Evolutionary conservation across 2,888 invertebrate species (phyloP).

Genomic region (Rambutsinella grinnellia): DNA sequence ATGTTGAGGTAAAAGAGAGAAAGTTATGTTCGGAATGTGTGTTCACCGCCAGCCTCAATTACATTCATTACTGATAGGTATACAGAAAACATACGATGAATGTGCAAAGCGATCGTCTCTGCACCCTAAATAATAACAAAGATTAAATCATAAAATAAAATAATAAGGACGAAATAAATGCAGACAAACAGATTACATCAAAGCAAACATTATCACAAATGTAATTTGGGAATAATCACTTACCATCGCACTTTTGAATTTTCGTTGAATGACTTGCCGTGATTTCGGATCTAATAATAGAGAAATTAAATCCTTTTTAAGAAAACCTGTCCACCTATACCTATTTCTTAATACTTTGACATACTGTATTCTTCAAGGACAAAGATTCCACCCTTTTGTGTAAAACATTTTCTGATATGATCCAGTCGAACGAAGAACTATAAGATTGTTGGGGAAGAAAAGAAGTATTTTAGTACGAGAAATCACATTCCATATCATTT

Average conservation of each 20-base stretch:
- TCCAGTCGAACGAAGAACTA: constrained; percentile 99
- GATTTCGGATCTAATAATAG: constrained; percentile 92
- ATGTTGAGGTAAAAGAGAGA: too few relatives aligned
- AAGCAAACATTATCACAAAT: background rate
- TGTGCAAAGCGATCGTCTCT: constrained; percentile 80
- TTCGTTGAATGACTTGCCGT: constrained; percentile 94
- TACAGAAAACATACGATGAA: constrained; percentile 85
- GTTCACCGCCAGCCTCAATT: constrained; percentile 23
- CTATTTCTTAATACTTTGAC: too few relatives aligned
- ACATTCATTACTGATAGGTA: constrained; percentile 73
- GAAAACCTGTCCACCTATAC: too few relatives aligned
- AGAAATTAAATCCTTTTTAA: too few relatives aligned
- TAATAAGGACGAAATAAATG: background rate
- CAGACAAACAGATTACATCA: background rate
- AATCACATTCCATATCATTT: too few relatives aligned
- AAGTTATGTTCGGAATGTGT: too few relatives aligned
- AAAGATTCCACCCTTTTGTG: constrained; percentile 98
- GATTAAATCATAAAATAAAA: constrained; percentile 11
- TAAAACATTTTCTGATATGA: constrained; percentile 99
- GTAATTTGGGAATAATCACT: constrained; percentile 70
- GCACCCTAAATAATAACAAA: constrained; percentile 74
- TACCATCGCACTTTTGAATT: constrained; percentile 98
- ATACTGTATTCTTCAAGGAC: constrained; percentile 99
- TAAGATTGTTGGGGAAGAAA: constrained; percentile 68
- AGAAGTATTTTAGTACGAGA: too few relatives aligned